Base-by-base conservation (phyloP, 2,113 vertebrate genomes). In the Xerus inauris region DNA sequence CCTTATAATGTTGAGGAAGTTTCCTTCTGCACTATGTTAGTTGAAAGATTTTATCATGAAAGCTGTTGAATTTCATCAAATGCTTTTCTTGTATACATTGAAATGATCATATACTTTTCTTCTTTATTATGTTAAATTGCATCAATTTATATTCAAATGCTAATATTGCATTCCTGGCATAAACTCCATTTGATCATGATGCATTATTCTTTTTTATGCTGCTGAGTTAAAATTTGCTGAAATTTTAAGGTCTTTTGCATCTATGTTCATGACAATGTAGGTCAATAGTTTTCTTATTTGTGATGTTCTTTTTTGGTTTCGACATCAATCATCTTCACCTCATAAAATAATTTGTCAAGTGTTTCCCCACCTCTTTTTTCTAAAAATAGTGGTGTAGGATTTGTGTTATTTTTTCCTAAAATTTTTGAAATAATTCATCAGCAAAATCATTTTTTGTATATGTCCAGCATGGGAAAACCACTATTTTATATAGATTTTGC, bases 71-170 rank as follows among this genome's bases (percentile, higher is more conserved):
- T 85, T 96, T 94, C 89, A 6, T 85, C 73, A 93, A 42, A 86
- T 32, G 40, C 14, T 88, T 88, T 93, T 88, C 32, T 65, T 76
- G 32, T 28, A 28, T 57, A 79, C 80, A 4, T 54, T 30, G 51
- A 94, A 51, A 67, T n/a, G 20, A 84, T 76, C 9, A 32, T 47
- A 57, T 59, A 38, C 42, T 84, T 92, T 54, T 93, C 24, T 92
- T 87, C 49, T 96, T 90, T 86, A 79, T 90, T 93, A 45, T 76
- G 5, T 89, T 94, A 84, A 76, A 69, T 87, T 28, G 13, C 26
- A 62, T 75, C 65, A 32, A 0, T 91, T 75, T 87, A 10, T 81
- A 88, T 64, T 83, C 32, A 90, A 32, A 75, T 92, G 16, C 67
- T 67, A 83, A 79, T 38, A n/a, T 93, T 87, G 11, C 19, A 4